Base-by-base conservation (phyloP, 2,113 vertebrate species). In the Galemys pyrenaicus region DNA sequence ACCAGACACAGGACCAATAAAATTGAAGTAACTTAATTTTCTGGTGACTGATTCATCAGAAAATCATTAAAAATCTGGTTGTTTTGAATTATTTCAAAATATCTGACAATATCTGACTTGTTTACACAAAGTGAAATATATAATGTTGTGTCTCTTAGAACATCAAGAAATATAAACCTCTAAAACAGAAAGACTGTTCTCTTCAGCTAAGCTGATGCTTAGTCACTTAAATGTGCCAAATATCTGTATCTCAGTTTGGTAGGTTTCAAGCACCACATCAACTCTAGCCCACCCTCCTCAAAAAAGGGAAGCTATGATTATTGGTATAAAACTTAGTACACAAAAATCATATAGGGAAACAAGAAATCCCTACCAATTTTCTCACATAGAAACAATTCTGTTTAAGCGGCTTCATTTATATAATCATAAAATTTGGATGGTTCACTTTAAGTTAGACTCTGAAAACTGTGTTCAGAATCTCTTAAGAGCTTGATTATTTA, bases 401-500 rank as follows among this genome's bases (percentile, higher is more conserved):
- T 82, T 82, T 87, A 94, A 67, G 65, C 65, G 94, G 49, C 19
- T 83, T n/a, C 49, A 71, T 83, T 95, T 89, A 71, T 87, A 70
- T 86, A 71, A 94, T 91, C 75, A 75, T 82, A 95, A 91, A 96
- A 95, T 95, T 58, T 58, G 37, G 89, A 92, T 94, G 81, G 87
- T 92, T 95, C 92, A 94, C 73, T 96, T 96, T 92, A 95, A 93
- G 92, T 85, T 86, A 88, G 28, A 93, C 78, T 95, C 54, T 87
- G 67, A 87, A 89, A 85, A 60, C 26, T 49, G 4, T 46, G 4
- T 51, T 95, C 10, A 68, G 37, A 89, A 70, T 94, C 39, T 91
- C 54, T 39, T 4, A 70, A 8, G 24, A 65, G 26, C 51, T 81
- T 24, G 70, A 26, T 49, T 95, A 87, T 65, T 95, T 90, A 83